These are phyloP conservation scores for Lasioglossum zephyrum DNA, from an alignment of 2,888 invertebrate species.

Conservation along the genomic window DNA sequence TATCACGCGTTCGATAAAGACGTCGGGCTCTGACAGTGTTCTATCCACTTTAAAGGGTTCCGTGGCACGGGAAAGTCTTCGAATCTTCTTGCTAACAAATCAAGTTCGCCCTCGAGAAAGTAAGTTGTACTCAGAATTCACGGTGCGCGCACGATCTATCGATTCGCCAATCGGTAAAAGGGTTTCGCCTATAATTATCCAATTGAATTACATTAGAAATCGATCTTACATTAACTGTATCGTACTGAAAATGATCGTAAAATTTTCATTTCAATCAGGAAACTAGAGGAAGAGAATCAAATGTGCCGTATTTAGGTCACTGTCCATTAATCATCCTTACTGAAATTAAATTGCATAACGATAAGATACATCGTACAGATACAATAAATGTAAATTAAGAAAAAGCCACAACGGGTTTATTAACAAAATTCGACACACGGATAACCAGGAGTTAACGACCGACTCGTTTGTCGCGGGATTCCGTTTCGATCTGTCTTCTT, in stretches of 20 bases:
- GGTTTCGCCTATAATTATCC: neutral
- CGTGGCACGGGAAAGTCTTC: constrained; percentile 33
- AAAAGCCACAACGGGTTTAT: no score
- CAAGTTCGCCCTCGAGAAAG: constrained; percentile 22
- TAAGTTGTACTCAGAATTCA: constrained; percentile 1
- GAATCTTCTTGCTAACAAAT: constrained; percentile 19
- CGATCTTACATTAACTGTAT: neutral
- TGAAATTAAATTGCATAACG: neutral
- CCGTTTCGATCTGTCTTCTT: no score
- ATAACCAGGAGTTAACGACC: no score
- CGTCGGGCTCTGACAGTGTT: constrained; percentile 22
- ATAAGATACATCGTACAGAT: neutral
- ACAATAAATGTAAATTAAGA: neutral
- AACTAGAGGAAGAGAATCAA: neutral
- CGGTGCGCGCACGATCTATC: neutral
- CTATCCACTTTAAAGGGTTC: constrained; percentile 61
- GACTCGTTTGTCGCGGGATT: no score
- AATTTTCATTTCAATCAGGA: neutral
- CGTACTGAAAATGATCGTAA: neutral
- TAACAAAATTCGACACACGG: no score
- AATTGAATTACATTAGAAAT: neutral
- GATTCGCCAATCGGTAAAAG: neutral
- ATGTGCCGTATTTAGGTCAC: neutral
- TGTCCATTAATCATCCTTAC: no score
- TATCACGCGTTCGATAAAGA: constrained; percentile 9